Evolutionary conservation across 2,113 vertebrate genomes (phyloP).

Genomic region (Chloropsis hardwickii): DNA sequence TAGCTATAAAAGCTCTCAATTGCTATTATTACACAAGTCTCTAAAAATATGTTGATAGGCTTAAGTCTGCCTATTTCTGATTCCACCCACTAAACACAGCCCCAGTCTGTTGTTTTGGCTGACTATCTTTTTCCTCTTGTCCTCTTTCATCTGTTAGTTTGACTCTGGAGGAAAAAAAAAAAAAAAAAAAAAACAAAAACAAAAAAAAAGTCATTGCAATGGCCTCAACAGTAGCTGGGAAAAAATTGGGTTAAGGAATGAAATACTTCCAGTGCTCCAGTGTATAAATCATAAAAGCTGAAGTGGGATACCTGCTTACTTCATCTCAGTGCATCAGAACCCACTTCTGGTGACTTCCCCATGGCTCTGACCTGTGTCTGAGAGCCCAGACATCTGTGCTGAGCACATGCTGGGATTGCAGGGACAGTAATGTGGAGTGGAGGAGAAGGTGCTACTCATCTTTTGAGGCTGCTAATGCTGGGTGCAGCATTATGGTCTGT

Average conservation of each 20-base stretch:
- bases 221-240: background rate
- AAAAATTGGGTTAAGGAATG: background rate
- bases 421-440: background rate
- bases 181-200: background rate
- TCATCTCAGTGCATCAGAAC: background rate
- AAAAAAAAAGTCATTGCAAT: background rate
- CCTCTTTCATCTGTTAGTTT: background rate
- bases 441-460: background rate
- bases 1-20: slow-evolving; percentile 18
- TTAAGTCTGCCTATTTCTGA: background rate
- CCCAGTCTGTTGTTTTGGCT: background rate
- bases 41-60: background rate
- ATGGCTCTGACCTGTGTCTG: background rate
- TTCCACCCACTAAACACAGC: background rate
- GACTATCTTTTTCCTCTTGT: background rate
- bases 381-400: accelerated
- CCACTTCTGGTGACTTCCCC: background rate
- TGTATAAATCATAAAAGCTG: background rate
- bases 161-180: background rate
- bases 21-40: background rate
- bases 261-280: background rate
- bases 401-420: accelerated
- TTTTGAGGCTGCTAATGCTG: background rate
- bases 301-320: background rate
- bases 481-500: background rate